A percentile compares a stretch with the other conserved stretches of the same genome.
Conservation (phyloP, 2,797 vertebrate species). For the Cercopithecus petaurista region DNA sequence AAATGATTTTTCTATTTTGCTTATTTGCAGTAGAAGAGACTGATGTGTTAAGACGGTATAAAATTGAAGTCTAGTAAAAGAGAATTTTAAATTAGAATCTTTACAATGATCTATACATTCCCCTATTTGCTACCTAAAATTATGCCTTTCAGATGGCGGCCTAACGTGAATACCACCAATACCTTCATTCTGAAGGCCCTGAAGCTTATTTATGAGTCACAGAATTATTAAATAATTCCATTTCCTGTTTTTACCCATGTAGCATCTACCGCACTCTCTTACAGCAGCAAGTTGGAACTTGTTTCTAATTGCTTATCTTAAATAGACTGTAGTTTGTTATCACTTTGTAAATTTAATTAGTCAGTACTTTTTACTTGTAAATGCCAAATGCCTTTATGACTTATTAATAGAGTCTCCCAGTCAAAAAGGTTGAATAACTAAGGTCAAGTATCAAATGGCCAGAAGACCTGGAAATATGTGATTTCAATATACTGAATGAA, state of each 20-base stretch:
- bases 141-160: neutral
- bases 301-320: constrained; percentile 58
- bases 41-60: neutral
- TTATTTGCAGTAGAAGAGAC: neutral
- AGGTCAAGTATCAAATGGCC: constrained; percentile 29
- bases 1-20: neutral
- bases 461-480: neutral
- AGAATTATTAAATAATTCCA: constrained; percentile 4
- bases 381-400: constrained; percentile 58
- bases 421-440: constrained; percentile 22
- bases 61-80: neutral
- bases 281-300: constrained; percentile 14
- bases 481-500: neutral
- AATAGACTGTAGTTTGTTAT: constrained; percentile 43
- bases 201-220: neutral
- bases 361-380: constrained; percentile 25
- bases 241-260: neutral
- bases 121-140: neutral
- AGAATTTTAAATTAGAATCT: neutral
- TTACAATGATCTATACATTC: constrained; percentile 19
- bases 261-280: neutral
- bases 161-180: neutral
- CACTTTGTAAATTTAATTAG: constrained; percentile 68
- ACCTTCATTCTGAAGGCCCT: neutral
- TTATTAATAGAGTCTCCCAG: constrained; percentile 11